phyloP scores from a whole-genome alignment of 2,113 vertebrate species.

The Stegostoma tigrinum region DNA sequence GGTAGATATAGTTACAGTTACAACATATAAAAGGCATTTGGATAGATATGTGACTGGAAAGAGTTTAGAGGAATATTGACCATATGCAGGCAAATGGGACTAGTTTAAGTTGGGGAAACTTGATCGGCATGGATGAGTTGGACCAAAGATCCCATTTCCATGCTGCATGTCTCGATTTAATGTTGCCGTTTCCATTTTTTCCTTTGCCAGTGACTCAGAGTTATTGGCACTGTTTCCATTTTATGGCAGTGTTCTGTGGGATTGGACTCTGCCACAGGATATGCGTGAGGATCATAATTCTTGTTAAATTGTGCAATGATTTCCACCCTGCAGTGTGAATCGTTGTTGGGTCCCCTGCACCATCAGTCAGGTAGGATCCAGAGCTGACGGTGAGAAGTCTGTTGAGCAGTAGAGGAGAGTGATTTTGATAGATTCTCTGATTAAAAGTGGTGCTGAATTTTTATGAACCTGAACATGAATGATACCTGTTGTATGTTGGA shows the following conservation, averaged over 20 bases:
- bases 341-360: not conserved
- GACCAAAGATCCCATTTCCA: no score
- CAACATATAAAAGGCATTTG: no score
- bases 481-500: not conserved
- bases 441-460: not conserved
- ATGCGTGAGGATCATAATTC: not conserved
- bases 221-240: not conserved
- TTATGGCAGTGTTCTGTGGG: not conserved
- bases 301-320: not conserved
- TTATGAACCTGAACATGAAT: not conserved
- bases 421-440: not conserved
- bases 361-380: not conserved
- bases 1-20: no score
- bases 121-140: no score
- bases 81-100: no score
- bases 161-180: not conserved
- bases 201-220: not conserved
- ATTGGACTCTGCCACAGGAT: not conserved
- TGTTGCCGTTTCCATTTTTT: not conserved
- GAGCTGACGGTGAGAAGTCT: not conserved
- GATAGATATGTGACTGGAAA: no score
- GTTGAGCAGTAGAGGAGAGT: not conserved
- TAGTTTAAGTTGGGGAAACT: no score
- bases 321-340: not conserved
- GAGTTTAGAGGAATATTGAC: no score